These are phyloP conservation scores for Odontamblyopus lacepedii DNA, from an alignment of 2,797 vertebrate genomes.

Conservation along the genomic window DNA sequence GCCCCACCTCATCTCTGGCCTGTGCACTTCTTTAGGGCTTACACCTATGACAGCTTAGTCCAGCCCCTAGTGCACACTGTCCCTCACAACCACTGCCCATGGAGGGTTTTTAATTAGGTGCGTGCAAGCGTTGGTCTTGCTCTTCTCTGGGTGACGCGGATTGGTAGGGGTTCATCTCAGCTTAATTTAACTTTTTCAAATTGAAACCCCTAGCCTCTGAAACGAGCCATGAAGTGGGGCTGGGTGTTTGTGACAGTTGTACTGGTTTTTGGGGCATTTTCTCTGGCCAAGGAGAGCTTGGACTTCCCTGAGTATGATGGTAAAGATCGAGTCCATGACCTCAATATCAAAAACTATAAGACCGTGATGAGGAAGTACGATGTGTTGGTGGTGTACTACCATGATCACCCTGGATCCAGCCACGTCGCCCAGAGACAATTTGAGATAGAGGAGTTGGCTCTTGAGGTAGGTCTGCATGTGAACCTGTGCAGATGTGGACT, in stretches of 20 bases:
- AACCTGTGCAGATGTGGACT: background rate
- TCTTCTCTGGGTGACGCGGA: conserved; percentile 80
- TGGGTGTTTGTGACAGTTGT: conserved; percentile 76
- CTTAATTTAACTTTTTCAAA: conserved; percentile 51
- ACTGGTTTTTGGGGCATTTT: conserved; percentile 68
- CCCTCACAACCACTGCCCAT: conserved; percentile 65
- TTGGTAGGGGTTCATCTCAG: conserved; percentile 69
- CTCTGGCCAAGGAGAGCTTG: conserved; percentile 73
- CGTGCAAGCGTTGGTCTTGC: conserved; percentile 76
- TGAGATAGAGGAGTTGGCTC: conserved; percentile 86
- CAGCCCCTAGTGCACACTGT: conserved; percentile 69
- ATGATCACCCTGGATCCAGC: conserved; percentile 84
- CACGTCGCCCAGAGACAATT: conserved; percentile 86
- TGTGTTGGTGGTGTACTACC: conserved; percentile 88
- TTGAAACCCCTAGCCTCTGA: conserved; percentile 32
- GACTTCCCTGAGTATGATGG: conserved; percentile 88
- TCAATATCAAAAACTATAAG: conserved; percentile 87
- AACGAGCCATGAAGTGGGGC: conserved; percentile 79
- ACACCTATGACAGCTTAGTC: conserved; percentile 72
- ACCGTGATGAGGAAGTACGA: conserved; percentile 88
- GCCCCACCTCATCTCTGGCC: conserved; percentile 50
- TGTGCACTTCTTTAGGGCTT: conserved; percentile 51
- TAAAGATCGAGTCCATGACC: conserved; percentile 85
- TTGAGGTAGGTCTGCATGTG: conserved; percentile 82
- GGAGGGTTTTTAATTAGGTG: conserved; percentile 75